Evolutionary conservation across 1,140 invertebrate genomes (phyloP), one percentile per base, ranked within the genome.

Genomic region (Cyrtorhinus lividipennis): DNA sequence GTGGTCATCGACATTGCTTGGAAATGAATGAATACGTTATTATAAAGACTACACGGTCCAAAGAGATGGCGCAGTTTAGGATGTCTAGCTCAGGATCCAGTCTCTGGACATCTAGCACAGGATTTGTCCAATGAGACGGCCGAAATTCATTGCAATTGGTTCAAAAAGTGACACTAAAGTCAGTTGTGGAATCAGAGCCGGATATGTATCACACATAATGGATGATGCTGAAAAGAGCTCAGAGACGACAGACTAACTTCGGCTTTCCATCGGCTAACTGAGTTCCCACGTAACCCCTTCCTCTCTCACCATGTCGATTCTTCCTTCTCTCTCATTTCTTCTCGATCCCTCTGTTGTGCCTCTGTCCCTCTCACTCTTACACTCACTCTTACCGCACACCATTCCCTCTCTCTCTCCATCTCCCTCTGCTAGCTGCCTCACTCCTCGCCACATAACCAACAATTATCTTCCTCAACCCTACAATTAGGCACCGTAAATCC

Each of bases 401-500:
- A 12, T 20, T 53, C 8, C 18, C 18, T 22, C n/a, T n/a, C 38
- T n/a, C 12, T 20, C 48, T 20, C 18, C 20, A 13, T 53, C 18
- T 20, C 48, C 48, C 20, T 53, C 48, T 20, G 10, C 48, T 53
- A 10, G 5, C 18, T 20, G 5, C 8, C 30, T 5, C 8, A 53
- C 48, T 20, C 20, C 48, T 53, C 12, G 18, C 48, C 48, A 53
- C 48, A 53, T 53, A 53, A 53, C 48, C 48, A 53, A 53, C 48
- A 53, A 53, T 53, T 53, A 53, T 53, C 48, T 53, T 8, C 48
- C 48, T 15, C 48, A 53, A 53, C 48, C 48, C 48, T 53, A 53
- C 48, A 53, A 53, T 53, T 53, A 53, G 48, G 48, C 48, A 53
- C 48, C 48, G 48, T 53, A 53, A 53, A 53, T 53, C 48, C 48